These are phyloP conservation scores for Dusona sp. DNA, from an alignment of 2,888 invertebrate species.

Conservation along the genomic window DNA sequence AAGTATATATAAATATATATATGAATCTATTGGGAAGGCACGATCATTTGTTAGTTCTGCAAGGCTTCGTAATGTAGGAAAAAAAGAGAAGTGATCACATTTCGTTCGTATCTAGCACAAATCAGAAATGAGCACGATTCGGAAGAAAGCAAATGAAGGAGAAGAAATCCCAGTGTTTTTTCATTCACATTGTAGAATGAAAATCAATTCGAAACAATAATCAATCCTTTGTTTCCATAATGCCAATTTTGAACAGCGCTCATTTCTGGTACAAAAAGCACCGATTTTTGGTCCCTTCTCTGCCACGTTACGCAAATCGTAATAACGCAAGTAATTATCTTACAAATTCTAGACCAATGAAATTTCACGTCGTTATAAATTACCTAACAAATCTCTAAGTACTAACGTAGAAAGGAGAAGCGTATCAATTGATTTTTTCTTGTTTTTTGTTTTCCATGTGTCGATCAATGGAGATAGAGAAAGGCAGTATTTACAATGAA, in stretches of 20 bases:
- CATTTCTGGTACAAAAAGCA: not conserved
- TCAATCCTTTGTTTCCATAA: not conserved
- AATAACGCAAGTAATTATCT: conserved; percentile 31
- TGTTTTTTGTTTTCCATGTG: not conserved
- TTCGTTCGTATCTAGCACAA: not conserved
- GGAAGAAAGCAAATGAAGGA: not conserved
- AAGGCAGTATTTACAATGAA: conserved; percentile 61
- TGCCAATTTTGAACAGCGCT: not conserved
- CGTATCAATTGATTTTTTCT: conserved; percentile 27
- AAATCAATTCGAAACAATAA: not conserved
- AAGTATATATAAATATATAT: conserved; percentile 14
- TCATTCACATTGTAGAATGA: not conserved
- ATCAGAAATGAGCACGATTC: not conserved
- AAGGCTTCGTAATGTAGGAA: conserved; percentile 10
- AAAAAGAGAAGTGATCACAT: not conserved
- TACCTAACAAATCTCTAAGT: conserved; percentile 64
- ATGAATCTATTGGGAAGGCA: conserved; percentile 51
- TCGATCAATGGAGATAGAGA: conserved; percentile 33
- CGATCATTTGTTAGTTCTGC: conserved; percentile 51
- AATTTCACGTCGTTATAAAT: conserved; percentile 57
- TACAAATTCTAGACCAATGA: conserved; percentile 36
- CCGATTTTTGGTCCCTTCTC: conserved; percentile 26
- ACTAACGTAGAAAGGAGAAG: conserved; percentile 43
- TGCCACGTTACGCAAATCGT: not conserved
- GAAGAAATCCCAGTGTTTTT: not conserved